Evolutionary conservation across 2,113 vertebrate genomes (phyloP).

Genomic region (Malurus melanocephalus): DNA sequence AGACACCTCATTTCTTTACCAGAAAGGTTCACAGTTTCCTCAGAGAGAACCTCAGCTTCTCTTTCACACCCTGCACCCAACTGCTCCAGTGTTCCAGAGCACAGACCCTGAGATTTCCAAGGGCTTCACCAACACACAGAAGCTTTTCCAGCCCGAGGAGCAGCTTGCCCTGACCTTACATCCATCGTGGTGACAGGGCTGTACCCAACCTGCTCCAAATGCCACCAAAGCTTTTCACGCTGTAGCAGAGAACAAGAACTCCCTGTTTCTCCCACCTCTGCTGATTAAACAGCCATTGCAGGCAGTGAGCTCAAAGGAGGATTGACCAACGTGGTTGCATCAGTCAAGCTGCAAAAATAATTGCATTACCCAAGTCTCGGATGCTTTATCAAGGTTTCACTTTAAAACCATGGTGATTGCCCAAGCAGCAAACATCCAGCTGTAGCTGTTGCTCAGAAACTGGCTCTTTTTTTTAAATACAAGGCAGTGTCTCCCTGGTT

Average conservation of each 20-base stretch:
- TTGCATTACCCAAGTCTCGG: slow-evolving; percentile 12
- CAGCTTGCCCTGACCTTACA: neutral
- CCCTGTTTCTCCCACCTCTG: neutral
- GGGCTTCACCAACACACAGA: neutral
- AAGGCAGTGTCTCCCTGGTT: neutral
- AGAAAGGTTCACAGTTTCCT: neutral
- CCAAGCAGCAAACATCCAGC: slow-evolving; percentile 9
- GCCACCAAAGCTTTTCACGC: neutral
- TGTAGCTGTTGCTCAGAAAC: neutral
- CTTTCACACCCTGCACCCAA: neutral
- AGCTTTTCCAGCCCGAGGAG: neutral
- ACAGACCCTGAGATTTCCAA: neutral
- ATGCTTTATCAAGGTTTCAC: neutral
- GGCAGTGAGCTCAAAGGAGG: neutral
- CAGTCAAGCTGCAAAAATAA: neutral
- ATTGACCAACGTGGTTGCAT: slow-evolving; percentile 16
- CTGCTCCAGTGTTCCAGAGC: neutral
- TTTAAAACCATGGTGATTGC: neutral
- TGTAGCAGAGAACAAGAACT: neutral
- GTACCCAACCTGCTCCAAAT: neutral
- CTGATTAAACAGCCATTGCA: neutral
- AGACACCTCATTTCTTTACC: neutral
- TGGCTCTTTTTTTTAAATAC: neutral
- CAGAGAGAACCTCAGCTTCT: neutral
- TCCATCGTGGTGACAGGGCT: rapidly evolving